A percentile compares a stretch with the other conserved stretches of the same genome.
Evolutionary conservation across 2,888 invertebrate species (phyloP).

Genomic region (Meandrusa payeni): DNA sequence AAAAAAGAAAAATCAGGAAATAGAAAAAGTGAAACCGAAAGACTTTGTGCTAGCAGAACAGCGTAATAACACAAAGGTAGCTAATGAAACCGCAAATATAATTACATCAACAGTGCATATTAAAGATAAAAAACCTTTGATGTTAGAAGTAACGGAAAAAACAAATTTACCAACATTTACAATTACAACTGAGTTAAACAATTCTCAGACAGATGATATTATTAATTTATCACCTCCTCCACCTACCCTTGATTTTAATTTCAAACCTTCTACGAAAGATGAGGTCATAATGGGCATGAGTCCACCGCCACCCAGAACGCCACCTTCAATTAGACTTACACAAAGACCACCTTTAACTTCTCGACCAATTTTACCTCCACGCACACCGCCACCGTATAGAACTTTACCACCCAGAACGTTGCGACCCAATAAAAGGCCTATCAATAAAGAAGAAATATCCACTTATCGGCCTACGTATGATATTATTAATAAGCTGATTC

Average conservation of each 20-base stretch:
- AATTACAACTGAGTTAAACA: constrained; percentile 45
- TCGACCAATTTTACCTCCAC: constrained; percentile 50
- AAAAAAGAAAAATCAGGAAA: constrained; percentile 25
- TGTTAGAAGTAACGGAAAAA: constrained; percentile 56
- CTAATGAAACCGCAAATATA: constrained; percentile 57
- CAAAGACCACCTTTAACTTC: constrained; percentile 50
- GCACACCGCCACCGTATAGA: constrained; percentile 59
- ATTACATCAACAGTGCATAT: constrained; percentile 73
- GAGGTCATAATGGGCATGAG: constrained; percentile 80
- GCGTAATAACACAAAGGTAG: constrained; percentile 43
- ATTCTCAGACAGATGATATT: constrained; percentile 64
- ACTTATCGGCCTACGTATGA: constrained; percentile 68
- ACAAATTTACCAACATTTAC: constrained; percentile 56
- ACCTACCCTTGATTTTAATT: constrained; percentile 63
- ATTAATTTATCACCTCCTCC: constrained; percentile 77
- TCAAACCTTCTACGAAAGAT: constrained; percentile 66
- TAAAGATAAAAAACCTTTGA: constrained; percentile 66
- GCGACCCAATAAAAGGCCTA: constrained; percentile 56
- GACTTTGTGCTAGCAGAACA: constrained; percentile 23
- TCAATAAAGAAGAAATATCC: constrained; percentile 61
- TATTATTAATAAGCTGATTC: constrained; percentile 56
- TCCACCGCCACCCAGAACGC: constrained; percentile 70
- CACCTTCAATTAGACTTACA: constrained; percentile 48
- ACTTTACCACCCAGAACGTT: constrained; percentile 58
- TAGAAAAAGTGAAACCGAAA: constrained; percentile 40